phyloP scores from a whole-genome alignment of 2,113 vertebrate species.

The Trematocara marginatum region DNA sequence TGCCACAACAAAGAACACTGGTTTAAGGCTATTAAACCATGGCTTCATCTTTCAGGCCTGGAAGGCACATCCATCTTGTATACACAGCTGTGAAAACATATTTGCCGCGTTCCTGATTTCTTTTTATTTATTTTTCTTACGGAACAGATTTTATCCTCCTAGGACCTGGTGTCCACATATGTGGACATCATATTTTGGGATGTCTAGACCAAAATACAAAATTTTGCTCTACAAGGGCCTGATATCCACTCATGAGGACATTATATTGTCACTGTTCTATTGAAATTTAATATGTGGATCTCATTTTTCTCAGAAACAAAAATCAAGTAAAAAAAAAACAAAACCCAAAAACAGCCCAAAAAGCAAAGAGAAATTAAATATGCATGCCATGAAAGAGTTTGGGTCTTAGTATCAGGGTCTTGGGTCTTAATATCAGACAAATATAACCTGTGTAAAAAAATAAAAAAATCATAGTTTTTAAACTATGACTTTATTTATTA shows the following conservation, averaged over 20 bases:
- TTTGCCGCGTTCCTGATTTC: neutral
- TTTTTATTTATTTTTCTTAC: neutral
- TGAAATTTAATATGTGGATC: neutral
- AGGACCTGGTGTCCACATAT: neutral
- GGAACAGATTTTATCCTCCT: neutral
- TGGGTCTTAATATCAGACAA: neutral
- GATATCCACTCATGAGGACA: rapidly evolving
- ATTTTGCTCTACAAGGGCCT: neutral
- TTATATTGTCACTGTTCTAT: neutral
- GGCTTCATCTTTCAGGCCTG: neutral
- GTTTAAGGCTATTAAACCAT: neutral
- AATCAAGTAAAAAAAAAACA: neutral
- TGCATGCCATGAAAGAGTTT: neutral
- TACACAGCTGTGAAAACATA: neutral
- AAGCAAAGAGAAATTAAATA: neutral
- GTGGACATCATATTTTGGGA: neutral
- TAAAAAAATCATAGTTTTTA: neutral
- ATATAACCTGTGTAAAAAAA: neutral
- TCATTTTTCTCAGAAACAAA: neutral
- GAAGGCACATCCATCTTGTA: neutral
- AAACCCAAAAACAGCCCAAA: rapidly evolving
- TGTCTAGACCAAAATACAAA: neutral
- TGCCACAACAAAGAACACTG: neutral
- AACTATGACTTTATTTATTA: neutral
- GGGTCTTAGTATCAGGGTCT: neutral